Evolutionary conservation across 2,113 vertebrate species (phyloP), one percentile per base, ranked within the genome.

Genomic region (Dicrurus megarhynchus): DNA sequence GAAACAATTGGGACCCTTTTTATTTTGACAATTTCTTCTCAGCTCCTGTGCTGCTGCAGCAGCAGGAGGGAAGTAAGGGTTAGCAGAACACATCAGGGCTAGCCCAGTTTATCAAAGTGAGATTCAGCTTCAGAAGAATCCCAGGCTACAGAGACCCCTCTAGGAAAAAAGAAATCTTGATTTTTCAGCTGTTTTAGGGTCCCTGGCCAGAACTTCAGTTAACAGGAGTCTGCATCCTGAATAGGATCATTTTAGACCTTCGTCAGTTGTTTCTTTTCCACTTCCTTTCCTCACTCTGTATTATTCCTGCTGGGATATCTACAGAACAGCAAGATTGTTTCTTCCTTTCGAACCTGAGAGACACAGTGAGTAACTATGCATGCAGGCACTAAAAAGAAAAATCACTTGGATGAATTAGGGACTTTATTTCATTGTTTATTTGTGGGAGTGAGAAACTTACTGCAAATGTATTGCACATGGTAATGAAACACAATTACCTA

Each of bases 341-440:
- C 71, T 65, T 90, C 74, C 80, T 47, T 89, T 70, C 27, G 12
- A 75, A 37, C 11, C 46, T 57, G 44, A 26, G 22, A 88, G 55
- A n/a, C 9, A 7, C 33, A n/a, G 61, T 20, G 41, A 81, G 69
- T 47, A 91, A 86, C 75, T 74, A 30, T 13, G 56, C 52, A 50
- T 10, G 46, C 46, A 91, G 46, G 19, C 70, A 88, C 63, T 32
- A 73, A 70, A 55, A 68, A 76, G 73, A 71, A 75, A 86, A 89
- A 70, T 78, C 86, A 69, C 69, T 81, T 60, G 74, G 95, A 84
- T 93, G 52, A 94, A 94, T 73, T 71, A 69, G 21, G 57, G 73
- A 49, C 73, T 87, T 89, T 35, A 89, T 73, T 90, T 94, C 61
- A 84, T 75, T 92, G 82, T 93, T 96, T 97, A 86, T 92, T 96